Base-by-base conservation (phyloP, 2,888 invertebrate species). In the Microchrysa polita region DNA sequence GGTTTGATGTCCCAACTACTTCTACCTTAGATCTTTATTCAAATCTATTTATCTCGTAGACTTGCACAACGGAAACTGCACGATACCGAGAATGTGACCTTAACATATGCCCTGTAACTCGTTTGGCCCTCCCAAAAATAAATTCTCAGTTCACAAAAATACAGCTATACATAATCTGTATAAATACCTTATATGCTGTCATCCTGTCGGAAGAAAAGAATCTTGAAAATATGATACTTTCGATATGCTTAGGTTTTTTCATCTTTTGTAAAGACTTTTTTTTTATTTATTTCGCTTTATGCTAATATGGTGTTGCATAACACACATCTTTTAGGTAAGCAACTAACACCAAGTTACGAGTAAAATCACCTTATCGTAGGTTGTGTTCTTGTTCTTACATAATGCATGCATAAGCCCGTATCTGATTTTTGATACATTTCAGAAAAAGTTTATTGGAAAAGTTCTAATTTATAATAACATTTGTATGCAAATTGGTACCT, bases 111-210 rank as follows among this genome's bases (percentile, higher is more conserved):
- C 69, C 69, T 57, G 18, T 55, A 69, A 69, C 69, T 69, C 18
- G 69, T 69, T 69, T 69, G 69, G 57, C 69, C 69, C 69, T 57
- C 40, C 57, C 69, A 20, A 69, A 69, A 69, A 69, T 57, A 57
- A 40, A 18, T 67, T 57, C 40, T 57, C 65, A 12, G 40, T 23
- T 69, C 4, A 55, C 5, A 69, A 55, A 57, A 34, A 40, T 20
- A 34, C 12, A 5, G 34, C 20, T n/a, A n/a, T n/a, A n/a, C n/a
- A n/a, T 27, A 12, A 60, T 0, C 55, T 20, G n/a, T 42, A 44
- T 44, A 67, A 53, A 23, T 67, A 16, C 67, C 52, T 18, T n/a
- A 16, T 10, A n/a, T n/a, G n/a, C n/a, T n/a, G n/a, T n/a, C n/a
- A n/a, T 23, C n/a, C 5, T 27, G n/a, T 20, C 65, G 20, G 10